Base-by-base conservation (phyloP, 64 coral and sea anemone genomes). In the Montipora cactus region DNA sequence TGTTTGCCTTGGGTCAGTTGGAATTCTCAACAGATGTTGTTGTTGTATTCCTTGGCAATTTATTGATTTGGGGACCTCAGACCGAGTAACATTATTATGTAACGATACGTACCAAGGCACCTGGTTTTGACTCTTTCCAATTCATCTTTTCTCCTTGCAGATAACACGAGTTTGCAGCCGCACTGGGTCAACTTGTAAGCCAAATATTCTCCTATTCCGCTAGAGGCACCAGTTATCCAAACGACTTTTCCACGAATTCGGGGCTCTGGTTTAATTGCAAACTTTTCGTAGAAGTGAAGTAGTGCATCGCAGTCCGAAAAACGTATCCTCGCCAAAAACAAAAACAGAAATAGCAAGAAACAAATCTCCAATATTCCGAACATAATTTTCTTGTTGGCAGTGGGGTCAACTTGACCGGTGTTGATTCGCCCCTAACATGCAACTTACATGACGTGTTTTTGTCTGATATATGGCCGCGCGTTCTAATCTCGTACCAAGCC, bases 181-280 rank as follows among this genome's bases (percentile, higher is more conserved):
- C 79, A 87, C 22, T 94, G 52, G 4, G 92, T 70, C 46, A 97
- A 69, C 37, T 85, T 93, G 58, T 97, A 97, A 12, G 95, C 92
- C 15, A 97, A 59, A 44, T 94, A 49, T 28, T 97, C 95, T 5
- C 95, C 92, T 11, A 97, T 94, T 8, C 92, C 95, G 15, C 95
- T 94, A 0, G 95, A 97, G 8, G 95, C 95, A 7, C 92, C 95
- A 6, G 88, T 97, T 28, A 97, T 97, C 95, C 95, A 97, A 15
- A 88, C 83, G 4, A 97, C 79, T 53, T 97, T 94, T 4, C 77
- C 89, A 28, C 23, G 45, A 68, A 97, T 78, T 53, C 58, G 77
- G 18, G 55, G 47, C n/a, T 89, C 81, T 19, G 92, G 88, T 21
- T 79, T 75, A 37, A 76, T 76, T 45, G 92, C 92, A 81, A 94